These are phyloP conservation scores for Protophormia terraenovae DNA, from an alignment of 2,888 invertebrate genomes.

Conservation along the genomic window DNA sequence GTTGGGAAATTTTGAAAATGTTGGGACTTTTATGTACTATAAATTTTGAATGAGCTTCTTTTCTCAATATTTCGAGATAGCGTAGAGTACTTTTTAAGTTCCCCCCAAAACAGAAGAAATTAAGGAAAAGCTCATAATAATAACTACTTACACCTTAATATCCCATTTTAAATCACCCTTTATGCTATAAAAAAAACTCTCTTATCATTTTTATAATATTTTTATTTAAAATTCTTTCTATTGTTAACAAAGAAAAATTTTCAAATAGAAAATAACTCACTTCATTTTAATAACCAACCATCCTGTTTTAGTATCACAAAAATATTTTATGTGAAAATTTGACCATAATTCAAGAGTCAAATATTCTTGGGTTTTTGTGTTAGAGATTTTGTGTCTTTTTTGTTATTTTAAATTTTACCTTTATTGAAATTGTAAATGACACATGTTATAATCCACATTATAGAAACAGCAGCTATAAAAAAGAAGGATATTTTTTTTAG, in stretches of 20 bases:
- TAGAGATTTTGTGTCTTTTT: slow-evolving; percentile 12
- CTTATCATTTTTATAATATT: not conserved
- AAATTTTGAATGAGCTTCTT: too few relatives aligned
- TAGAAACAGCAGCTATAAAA: not conserved
- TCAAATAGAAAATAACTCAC: slow-evolving; percentile 11
- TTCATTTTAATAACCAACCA: slow-evolving; percentile 37
- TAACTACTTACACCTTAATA: too few relatives aligned
- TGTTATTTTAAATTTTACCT: slow-evolving; percentile 51
- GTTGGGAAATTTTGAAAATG: too few relatives aligned
- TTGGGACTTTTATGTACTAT: too few relatives aligned
- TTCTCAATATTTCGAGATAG: too few relatives aligned
- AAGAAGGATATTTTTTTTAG: not conserved
- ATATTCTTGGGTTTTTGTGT: slow-evolving; percentile 41
- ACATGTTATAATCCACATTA: slow-evolving; percentile 59
- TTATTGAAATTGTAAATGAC: slow-evolving; percentile 67
- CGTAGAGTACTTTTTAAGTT: too few relatives aligned
- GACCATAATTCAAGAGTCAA: slow-evolving; percentile 61
- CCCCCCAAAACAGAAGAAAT: too few relatives aligned
- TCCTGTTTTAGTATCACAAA: slow-evolving; percentile 28
- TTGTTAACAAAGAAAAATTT: not conserved
- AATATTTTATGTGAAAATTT: slow-evolving; percentile 51
- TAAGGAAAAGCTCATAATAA: too few relatives aligned
- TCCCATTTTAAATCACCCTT: not conserved
- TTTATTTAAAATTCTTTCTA: not conserved
- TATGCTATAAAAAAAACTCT: not conserved